These are phyloP conservation scores for Pavo muticus DNA, from an alignment of 2,113 vertebrate species.

Conservation along the genomic window DNA sequence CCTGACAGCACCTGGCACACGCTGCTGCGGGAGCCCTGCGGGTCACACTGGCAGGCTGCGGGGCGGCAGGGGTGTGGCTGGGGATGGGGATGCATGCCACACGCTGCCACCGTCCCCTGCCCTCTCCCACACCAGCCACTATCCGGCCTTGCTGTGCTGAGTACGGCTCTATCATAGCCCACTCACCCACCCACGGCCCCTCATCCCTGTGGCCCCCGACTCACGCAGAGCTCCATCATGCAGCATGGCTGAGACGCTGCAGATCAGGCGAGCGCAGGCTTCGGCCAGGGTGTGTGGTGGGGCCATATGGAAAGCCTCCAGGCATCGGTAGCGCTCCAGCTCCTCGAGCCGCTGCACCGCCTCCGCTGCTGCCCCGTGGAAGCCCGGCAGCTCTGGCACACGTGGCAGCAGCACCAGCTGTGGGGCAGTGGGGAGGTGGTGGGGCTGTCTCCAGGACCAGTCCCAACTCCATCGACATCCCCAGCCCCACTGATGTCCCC, in stretches of 20 bases:
- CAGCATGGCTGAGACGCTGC: conserved; percentile 86
- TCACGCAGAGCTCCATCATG: conserved; percentile 83
- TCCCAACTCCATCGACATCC: too few relatives aligned
- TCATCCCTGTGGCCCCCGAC: neutral
- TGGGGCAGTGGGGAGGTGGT: neutral
- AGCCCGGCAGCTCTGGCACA: conserved; percentile 83
- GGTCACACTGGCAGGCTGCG: conserved; percentile 87
- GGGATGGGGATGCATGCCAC: neutral
- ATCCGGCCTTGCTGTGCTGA: neutral
- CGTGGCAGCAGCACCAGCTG: conserved; percentile 85
- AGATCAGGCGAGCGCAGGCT: conserved; percentile 84
- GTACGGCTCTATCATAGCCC: neutral
- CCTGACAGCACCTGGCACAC: conserved; percentile 85
- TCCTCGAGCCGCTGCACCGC: conserved; percentile 75
- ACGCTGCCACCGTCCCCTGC: neutral
- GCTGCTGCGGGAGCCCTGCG: conserved; percentile 84
- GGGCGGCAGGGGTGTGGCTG: neutral
- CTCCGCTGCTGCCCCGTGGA: conserved; percentile 69
- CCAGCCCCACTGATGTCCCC: neutral
- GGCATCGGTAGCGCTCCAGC: conserved; percentile 84
- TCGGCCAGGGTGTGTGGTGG: conserved; percentile 78
- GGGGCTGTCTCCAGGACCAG: too few relatives aligned
- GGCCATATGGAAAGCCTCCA: conserved; percentile 84
- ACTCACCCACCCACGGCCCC: neutral
- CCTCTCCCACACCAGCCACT: neutral